Evolutionary conservation across 2,888 invertebrate genomes (phyloP).

Genomic region (Andrena marginata): DNA sequence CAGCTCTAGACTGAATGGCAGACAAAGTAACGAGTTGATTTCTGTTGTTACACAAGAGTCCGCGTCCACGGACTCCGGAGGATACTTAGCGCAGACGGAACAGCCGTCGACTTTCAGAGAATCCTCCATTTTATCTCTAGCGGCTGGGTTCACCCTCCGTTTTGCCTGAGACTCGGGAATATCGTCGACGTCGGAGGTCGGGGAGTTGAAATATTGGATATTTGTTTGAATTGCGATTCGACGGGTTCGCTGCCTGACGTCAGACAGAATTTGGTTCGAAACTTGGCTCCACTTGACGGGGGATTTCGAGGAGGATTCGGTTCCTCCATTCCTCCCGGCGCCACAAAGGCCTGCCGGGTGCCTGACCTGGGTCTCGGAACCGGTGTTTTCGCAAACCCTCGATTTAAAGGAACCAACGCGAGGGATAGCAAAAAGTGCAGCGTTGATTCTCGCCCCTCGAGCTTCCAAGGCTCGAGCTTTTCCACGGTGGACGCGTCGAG

Average conservation of each 20-base stretch:
- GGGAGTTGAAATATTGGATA: too few relatives aligned
- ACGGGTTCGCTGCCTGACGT: too few relatives aligned
- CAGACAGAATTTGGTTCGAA: neutral
- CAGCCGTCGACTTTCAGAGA: too few relatives aligned
- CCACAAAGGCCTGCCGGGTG: conserved; percentile 40
- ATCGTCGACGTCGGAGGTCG: too few relatives aligned
- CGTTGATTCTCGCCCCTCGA: conserved; percentile 35
- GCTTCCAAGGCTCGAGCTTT: neutral
- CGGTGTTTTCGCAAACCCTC: conserved; percentile 44
- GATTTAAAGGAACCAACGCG: conserved; percentile 46
- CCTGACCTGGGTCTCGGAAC: conserved; percentile 44
- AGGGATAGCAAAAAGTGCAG: conserved; percentile 27
- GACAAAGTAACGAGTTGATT: neutral
- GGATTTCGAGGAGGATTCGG: conserved; percentile 7
- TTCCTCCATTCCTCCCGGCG: conserved; percentile 19
- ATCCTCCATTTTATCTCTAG: too few relatives aligned
- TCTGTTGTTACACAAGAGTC: too few relatives aligned
- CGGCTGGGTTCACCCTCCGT: neutral
- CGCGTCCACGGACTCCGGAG: too few relatives aligned
- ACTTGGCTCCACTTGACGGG: neutral
- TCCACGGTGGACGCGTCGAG: neutral
- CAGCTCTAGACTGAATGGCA: neutral
- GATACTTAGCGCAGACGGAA: too few relatives aligned
- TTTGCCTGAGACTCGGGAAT: too few relatives aligned
- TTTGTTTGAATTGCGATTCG: neutral